Evolutionary conservation across 1,140 invertebrate species (phyloP).

Genomic region (Antheraea mylitta): DNA sequence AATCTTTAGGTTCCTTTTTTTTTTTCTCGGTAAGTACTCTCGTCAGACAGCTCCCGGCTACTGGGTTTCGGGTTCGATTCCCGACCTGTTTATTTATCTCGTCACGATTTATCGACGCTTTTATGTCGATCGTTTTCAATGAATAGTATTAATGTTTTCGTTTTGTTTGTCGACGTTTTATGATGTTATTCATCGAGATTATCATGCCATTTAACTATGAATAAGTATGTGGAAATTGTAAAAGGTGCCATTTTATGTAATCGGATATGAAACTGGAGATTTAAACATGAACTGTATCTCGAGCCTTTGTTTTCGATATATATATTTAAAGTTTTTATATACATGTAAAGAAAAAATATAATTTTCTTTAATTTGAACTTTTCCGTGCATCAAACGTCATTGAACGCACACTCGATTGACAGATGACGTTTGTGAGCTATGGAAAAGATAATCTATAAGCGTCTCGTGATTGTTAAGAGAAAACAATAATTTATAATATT

Average conservation of each 20-base stretch:
- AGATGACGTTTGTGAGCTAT: too few species aligned
- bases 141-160: constrained; percentile 36
- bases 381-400: too few species aligned
- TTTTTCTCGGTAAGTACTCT: constrained; percentile 52
- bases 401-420: too few species aligned
- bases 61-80: constrained; percentile 56
- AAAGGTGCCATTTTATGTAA: not conserved
- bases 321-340: too few species aligned
- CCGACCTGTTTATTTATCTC: constrained; percentile 23
- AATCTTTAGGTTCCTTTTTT: constrained; percentile 53
- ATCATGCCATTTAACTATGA: too few species aligned
- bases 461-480: too few species aligned
- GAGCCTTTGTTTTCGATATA: too few species aligned
- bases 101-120: constrained; percentile 47
- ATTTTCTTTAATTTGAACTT: too few species aligned
- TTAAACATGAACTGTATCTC: too few species aligned
- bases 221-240: not conserved
- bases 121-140: constrained; percentile 33
- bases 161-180: constrained; percentile 8
- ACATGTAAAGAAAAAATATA: too few species aligned
- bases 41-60: constrained; percentile 61
- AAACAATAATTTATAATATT: too few species aligned
- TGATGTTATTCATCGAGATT: not conserved
- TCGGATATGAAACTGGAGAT: not conserved
- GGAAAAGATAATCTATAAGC: too few species aligned